Evolutionary conservation across 2,797 vertebrate genomes (phyloP).

Genomic region (Megaceryle alcyon): DNA sequence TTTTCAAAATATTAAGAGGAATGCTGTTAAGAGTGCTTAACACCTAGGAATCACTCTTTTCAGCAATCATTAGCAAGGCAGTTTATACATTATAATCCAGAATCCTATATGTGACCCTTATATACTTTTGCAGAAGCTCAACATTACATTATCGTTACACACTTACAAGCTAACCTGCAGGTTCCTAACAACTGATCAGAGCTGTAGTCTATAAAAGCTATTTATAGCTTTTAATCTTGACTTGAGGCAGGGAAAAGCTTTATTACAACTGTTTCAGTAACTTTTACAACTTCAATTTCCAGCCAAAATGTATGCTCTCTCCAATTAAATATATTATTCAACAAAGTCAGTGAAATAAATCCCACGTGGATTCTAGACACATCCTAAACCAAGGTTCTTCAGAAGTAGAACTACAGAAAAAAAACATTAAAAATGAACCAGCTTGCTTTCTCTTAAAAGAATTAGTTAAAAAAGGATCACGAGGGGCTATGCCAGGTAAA

Average conservation of each 20-base stretch:
- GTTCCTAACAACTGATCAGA: background rate
- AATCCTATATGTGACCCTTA: background rate
- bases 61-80: background rate
- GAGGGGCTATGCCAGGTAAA: background rate
- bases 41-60: background rate
- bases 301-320: background rate
- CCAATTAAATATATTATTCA: background rate
- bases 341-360: background rate
- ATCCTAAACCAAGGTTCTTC: background rate
- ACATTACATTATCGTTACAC: background rate
- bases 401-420: background rate
- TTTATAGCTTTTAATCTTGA: background rate
- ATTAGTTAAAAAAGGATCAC: background rate
- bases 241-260: background rate
- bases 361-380: background rate
- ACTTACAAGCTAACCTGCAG: background rate
- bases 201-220: background rate
- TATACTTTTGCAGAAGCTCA: background rate
- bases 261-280: background rate
- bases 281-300: background rate
- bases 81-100: background rate
- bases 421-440: background rate
- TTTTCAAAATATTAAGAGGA: background rate
- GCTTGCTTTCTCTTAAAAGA: background rate
- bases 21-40: background rate